Evolutionary conservation across 2,888 invertebrate species (phyloP).

Genomic region (Leptura quadrifasciata): DNA sequence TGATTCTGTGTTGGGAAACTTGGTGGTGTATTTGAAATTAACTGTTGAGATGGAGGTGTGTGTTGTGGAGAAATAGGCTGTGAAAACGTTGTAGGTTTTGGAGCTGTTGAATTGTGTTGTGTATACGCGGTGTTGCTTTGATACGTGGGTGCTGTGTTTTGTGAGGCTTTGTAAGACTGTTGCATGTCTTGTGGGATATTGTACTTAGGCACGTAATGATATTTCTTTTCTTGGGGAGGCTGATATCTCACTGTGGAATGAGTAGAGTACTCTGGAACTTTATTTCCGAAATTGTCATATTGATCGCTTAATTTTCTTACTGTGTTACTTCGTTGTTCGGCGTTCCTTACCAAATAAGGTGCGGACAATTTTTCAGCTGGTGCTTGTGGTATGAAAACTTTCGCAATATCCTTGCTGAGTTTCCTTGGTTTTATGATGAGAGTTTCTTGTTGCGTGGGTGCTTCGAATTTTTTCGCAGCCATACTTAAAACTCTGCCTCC

Average conservation of each 20-base stretch:
- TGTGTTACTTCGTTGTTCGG: constrained; percentile 61
- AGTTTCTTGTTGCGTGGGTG: constrained; percentile 59
- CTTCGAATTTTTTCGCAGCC: constrained; percentile 77
- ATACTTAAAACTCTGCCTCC: constrained; percentile 75
- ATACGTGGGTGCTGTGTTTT: constrained; percentile 9
- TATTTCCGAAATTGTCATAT: constrained; percentile 64
- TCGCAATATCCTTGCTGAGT: constrained; percentile 64
- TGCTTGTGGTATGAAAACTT: constrained; percentile 59
- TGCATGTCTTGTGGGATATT: constrained; percentile 9
- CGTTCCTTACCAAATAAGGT: constrained; percentile 65
- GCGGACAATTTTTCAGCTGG: constrained; percentile 63
- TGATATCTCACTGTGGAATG: constrained; percentile 57
- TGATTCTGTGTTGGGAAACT: constrained; percentile 1
- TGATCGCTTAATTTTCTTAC: constrained; percentile 71
- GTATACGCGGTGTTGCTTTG: constrained; percentile 11
- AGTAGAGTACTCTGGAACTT: constrained; percentile 52
- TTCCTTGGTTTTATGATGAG: constrained; percentile 61
- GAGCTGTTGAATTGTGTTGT: constrained; percentile 5
- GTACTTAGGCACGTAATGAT: constrained; percentile 27
- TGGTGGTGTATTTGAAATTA: constrained; percentile 12
- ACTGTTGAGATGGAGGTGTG: not conserved
- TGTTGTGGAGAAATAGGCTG: constrained; percentile 6
- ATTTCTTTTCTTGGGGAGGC: constrained; percentile 19
- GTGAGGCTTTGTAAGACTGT: constrained; percentile 15
- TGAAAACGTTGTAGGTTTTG: constrained; percentile 17